phyloP scores from a whole-genome alignment of 2,888 invertebrate genomes.

The Eupsilia transversa region DNA sequence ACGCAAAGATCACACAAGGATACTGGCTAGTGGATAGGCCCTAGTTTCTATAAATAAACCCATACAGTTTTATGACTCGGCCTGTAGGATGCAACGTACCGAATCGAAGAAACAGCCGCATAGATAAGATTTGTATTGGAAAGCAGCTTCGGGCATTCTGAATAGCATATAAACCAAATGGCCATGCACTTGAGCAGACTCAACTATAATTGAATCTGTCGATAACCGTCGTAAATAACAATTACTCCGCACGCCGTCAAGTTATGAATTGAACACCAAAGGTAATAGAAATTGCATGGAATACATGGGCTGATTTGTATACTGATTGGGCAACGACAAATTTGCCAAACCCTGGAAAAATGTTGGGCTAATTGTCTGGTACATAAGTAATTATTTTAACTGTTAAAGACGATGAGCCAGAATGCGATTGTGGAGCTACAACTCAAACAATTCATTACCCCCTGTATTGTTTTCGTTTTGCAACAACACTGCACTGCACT shows the following conservation, averaged over 20 bases:
- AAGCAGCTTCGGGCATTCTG: conserved; percentile 63
- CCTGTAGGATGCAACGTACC: conserved; percentile 25
- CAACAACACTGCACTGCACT: too few relatives aligned
- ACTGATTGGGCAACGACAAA: background rate
- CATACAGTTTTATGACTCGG: conserved; percentile 43
- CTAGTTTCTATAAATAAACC: conserved; percentile 59
- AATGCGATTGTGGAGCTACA: background rate
- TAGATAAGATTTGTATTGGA: conserved; percentile 59
- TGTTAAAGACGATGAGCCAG: background rate
- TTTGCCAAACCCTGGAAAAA: background rate
- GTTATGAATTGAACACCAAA: conserved; percentile 49
- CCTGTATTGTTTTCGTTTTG: background rate
- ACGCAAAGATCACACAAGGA: conserved; percentile 1
- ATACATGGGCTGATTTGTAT: background rate
- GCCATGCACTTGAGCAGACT: conserved; percentile 72
- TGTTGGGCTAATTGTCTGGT: background rate
- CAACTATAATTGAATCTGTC: conserved; percentile 72
- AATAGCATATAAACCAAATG: conserved; percentile 73
- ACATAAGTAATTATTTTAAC: background rate
- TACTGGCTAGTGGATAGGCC: conserved; percentile 1
- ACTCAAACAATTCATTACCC: too few relatives aligned
- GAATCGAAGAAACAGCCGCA: conserved; percentile 47
- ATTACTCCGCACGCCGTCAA: conserved; percentile 50
- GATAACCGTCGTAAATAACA: conserved; percentile 70
- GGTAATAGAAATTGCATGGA: conserved; percentile 22